A percentile compares a stretch with the other conserved stretches of the same genome.
phyloP scores from a whole-genome alignment of 1,140 invertebrate species.

The Apis cerana region DNA sequence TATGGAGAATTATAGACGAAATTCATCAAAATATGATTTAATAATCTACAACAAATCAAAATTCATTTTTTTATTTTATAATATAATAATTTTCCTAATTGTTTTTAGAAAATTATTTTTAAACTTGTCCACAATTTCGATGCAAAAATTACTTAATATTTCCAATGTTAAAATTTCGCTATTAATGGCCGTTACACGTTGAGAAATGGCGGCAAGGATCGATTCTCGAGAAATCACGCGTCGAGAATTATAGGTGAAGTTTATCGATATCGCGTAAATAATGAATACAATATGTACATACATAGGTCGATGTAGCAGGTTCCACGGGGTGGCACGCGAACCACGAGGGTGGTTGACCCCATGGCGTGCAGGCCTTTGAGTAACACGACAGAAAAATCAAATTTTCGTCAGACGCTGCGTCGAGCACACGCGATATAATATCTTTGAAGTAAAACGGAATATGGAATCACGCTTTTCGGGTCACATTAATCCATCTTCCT shows the following conservation, averaged over 20 bases:
- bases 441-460: conserved; percentile 26
- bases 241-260: not conserved
- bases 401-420: not conserved
- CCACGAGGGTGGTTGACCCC: conserved; percentile 36
- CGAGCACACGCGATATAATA: not conserved
- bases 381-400: conserved; percentile 35
- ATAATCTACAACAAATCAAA: too few relatives aligned
- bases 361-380: conserved; percentile 16
- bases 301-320: conserved; percentile 40
- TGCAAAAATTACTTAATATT: not conserved
- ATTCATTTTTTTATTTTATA: too few relatives aligned
- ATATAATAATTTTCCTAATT: too few relatives aligned
- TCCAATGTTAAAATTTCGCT: not conserved
- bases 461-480: not conserved
- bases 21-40: too few relatives aligned
- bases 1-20: too few relatives aligned
- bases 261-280: conserved; percentile 38
- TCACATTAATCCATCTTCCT: not conserved
- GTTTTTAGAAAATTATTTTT: too few relatives aligned
- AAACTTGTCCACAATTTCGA: not conserved
- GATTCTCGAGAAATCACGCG: not conserved
- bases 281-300: conserved; percentile 20
- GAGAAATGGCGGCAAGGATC: not conserved
- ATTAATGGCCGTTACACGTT: too few relatives aligned
- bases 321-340: conserved; percentile 35